Evolutionary conservation across 2,888 invertebrate genomes (phyloP), one percentile per base, ranked within the genome.

Genomic region (Neoitamus cyanurus): DNA sequence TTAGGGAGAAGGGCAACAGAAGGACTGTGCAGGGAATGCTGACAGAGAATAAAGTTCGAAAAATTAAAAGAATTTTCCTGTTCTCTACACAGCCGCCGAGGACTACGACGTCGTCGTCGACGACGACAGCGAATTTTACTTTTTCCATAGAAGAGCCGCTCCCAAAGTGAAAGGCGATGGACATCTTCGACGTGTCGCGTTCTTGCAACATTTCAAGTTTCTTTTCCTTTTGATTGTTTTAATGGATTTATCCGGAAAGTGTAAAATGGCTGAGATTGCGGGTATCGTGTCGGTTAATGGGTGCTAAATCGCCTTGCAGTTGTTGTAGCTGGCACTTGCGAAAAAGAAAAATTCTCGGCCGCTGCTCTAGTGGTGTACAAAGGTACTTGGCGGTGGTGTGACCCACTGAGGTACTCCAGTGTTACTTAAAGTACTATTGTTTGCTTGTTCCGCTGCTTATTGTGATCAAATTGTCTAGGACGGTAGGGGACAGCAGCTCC

Each of bases 51-150:
- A 36, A 69, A 82, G 37, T 82, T 69, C 36, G 69, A 68, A 82
- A 69, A 82, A 82, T n/a, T 25, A 37, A 37, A 68, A 82, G 69
- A 82, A 69, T 82, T 80, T 80, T 80, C 69, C 37, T 69, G 82
- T 82, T 82, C 82, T 82, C 82, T 82, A 82, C 82, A 82, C 82
- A 82, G 82, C 82, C 82, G 68, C 82, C 69, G 82, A 80, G 58
- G 58, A 82, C 69, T 82, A 36, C 82, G 82, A 68, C 82, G 82
- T 69, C 69, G 69, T 82, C 69, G 31, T 80, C 58, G 77, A 42
- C 46, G 58, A 68, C 80, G 58, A 80, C 31, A 80, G 58, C 80
- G 58, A 82, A 80, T 48, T 42, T 37, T 68, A 68, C 37, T 83
- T 83, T 77, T 46, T 83, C 31, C 30, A 73, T 25, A 83, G 72